Evolutionary conservation across 2,113 vertebrate species (phyloP), one percentile per base, ranked within the genome.

Genomic region (Psittacula cyanocephala): DNA sequence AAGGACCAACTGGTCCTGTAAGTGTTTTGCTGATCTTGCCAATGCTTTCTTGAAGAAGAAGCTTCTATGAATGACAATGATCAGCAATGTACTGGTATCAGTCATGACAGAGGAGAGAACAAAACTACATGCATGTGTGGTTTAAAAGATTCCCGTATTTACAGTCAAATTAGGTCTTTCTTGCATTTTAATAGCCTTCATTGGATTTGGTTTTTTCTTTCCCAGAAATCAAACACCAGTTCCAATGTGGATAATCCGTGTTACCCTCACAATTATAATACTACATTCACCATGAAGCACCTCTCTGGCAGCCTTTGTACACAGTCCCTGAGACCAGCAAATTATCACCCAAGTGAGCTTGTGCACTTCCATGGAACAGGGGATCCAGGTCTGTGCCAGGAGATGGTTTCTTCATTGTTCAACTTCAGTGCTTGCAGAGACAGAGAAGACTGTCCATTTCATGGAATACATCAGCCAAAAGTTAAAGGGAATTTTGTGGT

Each of bases 401-500:
- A 95, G 33, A 82, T 98, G 25, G 98, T 99, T 90, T 98, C 96
- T 39, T 97, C 92, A 22, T 88, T 99, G 55, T 99, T 99, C 94
- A 97, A 99, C 97, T 98, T 98, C 91, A 92, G 78, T 16, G 96
- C 95, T 35, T 99, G 99, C 88, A 94, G 60, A 16, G 95, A 96
- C 41, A 79, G 65, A 47, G 91, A 97, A 15, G 95, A 97, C 49
- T 99, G 99, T 82, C 98, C 98, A 13, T 99, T 99, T 85, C 85
- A 98, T 55, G 98, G 98, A 25, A 95, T 98, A 24, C 97, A 98
- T 93, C 99, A 99, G 95, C 99, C 99, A 43, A 98, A 98, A 18
- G 96, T 98, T 63, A 97, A 95, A 72, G 99, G 99, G 60, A 90
- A 97, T 6, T 99, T 99, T 86, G 98, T 99, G 99, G 99, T 99